Conservation (phyloP, 1,140 invertebrate species). For the Cotesia vestalis region DNA sequence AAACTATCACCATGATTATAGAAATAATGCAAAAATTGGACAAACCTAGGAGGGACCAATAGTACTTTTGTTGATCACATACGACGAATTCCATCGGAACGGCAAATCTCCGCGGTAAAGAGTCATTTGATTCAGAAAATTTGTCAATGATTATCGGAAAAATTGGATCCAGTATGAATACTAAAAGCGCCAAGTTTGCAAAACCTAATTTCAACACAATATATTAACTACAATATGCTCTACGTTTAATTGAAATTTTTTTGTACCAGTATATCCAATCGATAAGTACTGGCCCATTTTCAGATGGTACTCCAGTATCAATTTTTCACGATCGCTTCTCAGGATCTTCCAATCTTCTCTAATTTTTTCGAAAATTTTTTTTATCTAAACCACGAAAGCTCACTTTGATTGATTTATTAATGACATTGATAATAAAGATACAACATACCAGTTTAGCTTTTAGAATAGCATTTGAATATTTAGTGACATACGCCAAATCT, state of each 20-base stretch:
- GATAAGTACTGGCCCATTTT: background rate
- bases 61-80: slow-evolving; percentile 29
- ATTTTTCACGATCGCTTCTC: background rate
- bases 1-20: background rate
- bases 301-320: background rate
- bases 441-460: background rate
- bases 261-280: background rate
- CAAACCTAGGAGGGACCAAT: slow-evolving; percentile 7
- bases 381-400: background rate
- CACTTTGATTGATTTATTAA: too few species aligned
- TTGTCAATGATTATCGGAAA: slow-evolving; percentile 12
- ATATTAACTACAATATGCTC: too few species aligned
- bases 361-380: background rate
- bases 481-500: background rate
- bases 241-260: background rate
- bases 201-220: too few species aligned
- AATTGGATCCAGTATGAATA: slow-evolving; percentile 20
- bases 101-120: slow-evolving; percentile 9
- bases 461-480: background rate
- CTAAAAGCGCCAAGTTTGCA: background rate
- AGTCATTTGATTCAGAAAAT: background rate
- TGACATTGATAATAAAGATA: too few species aligned
- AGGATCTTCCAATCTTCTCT: background rate
- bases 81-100: slow-evolving; percentile 20
- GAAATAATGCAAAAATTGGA: slow-evolving; percentile 4